Evolutionary conservation across 2,797 vertebrate genomes (phyloP).

Genomic region (Macrochelys suwanniensis): DNA sequence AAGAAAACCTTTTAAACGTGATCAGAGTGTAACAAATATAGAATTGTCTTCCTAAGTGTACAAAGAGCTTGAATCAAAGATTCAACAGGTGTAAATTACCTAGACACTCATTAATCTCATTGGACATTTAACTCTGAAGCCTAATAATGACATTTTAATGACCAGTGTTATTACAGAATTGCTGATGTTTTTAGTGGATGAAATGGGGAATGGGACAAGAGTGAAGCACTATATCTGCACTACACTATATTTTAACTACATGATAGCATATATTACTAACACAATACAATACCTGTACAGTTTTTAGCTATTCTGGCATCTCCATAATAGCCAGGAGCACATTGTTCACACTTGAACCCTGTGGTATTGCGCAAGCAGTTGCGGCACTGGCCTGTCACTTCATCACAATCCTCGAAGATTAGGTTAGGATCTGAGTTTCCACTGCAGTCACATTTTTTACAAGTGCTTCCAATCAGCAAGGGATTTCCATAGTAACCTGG

Average conservation of each 20-base stretch:
- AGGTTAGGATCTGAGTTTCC: conserved; percentile 97
- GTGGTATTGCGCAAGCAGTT: conserved; percentile 92
- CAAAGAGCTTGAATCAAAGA: not conserved
- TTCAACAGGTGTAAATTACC: not conserved
- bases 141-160: not conserved
- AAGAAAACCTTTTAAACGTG: not conserved
- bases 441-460: conserved; percentile 94
- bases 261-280: not conserved
- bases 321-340: conserved; percentile 91
- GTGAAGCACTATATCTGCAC: not conserved
- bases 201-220: not conserved
- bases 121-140: not conserved
- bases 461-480: conserved; percentile 87
- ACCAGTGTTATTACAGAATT: not conserved
- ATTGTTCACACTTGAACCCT: conserved; percentile 91
- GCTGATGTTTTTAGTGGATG: not conserved
- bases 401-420: conserved; percentile 96
- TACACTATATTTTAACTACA: not conserved
- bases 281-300: conserved; percentile 87
- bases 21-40: not conserved
- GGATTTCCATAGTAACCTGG: conserved; percentile 97
- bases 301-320: conserved; percentile 91
- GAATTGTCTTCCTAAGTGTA: not conserved
- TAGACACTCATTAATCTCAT: not conserved
- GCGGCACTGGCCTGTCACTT: conserved; percentile 92